Conservation (phyloP, 2,888 invertebrate genomes). For the Harpalus rufipes region DNA sequence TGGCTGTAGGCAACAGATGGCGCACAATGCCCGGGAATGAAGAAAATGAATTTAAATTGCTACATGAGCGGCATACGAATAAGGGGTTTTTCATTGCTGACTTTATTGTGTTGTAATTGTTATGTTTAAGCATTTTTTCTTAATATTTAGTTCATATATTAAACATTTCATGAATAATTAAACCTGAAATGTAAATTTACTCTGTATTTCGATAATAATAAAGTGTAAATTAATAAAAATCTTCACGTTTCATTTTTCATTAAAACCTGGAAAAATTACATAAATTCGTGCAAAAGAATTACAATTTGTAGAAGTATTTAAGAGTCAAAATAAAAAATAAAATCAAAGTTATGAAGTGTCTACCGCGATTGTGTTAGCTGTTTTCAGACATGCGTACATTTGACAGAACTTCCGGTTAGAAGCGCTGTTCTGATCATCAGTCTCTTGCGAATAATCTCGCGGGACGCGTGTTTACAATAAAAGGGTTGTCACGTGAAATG, state of each 20-base stretch:
- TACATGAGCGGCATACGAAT: slow-evolving; percentile 15
- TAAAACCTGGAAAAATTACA: background rate
- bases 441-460: slow-evolving; percentile 65
- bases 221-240: no score
- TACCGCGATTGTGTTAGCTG: slow-evolving; percentile 30
- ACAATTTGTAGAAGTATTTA: background rate
- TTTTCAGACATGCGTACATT: slow-evolving; percentile 63
- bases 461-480: slow-evolving; percentile 50
- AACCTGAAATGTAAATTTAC: no score
- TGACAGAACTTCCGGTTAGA: slow-evolving; percentile 63
- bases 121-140: no score
- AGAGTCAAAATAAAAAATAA: background rate
- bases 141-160: no score
- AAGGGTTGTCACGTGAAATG: slow-evolving; percentile 57
- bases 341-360: slow-evolving; percentile 42
- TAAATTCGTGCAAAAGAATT: background rate
- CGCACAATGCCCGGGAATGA: background rate
- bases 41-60: background rate
- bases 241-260: no score
- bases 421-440: slow-evolving; percentile 64
- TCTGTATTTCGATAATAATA: no score
- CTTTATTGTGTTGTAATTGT: no score
- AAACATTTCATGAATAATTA: no score
- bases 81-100: background rate
- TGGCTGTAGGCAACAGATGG: slow-evolving; percentile 41